These are phyloP conservation scores for Cynopterus brachyotis DNA, from an alignment of 2,113 vertebrate species.

Conservation along the genomic window DNA sequence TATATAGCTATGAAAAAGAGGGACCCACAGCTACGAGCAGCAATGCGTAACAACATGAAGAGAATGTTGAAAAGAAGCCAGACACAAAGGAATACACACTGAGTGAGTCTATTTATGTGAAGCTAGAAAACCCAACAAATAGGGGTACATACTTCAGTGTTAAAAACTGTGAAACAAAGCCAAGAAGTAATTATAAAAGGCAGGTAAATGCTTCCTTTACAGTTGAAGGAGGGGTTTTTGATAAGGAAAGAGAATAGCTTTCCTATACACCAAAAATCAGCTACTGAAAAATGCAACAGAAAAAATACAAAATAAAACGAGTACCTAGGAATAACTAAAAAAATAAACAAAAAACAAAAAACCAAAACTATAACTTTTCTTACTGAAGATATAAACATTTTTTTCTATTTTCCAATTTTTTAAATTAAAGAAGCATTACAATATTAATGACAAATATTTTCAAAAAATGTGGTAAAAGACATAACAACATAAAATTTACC, in stretches of 20 bases:
- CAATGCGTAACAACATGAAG: not conserved
- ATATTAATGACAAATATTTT: not conserved
- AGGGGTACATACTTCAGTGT: not conserved
- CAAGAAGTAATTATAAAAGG: not conserved
- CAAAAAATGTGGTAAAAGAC: not conserved
- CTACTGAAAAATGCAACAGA: not conserved
- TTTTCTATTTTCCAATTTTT: slow-evolving; percentile 3
- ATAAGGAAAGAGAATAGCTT: not conserved
- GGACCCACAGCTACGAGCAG: not conserved
- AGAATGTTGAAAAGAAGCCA: not conserved
- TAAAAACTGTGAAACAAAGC: not conserved
- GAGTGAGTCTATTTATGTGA: not conserved
- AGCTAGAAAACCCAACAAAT: not conserved
- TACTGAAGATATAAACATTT: not conserved
- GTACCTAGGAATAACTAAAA: not conserved
- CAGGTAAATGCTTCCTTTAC: not conserved
- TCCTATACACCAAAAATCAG: not conserved
- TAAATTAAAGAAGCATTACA: not conserved
- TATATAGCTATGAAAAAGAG: not conserved
- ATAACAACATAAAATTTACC: not conserved
- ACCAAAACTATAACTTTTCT: not conserved
- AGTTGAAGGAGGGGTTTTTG: not conserved
- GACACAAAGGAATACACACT: not conserved
- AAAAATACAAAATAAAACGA: not conserved
- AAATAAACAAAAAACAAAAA: not conserved